Conservation (phyloP, 2,113 vertebrate species). For the Oriolus oriolus region DNA sequence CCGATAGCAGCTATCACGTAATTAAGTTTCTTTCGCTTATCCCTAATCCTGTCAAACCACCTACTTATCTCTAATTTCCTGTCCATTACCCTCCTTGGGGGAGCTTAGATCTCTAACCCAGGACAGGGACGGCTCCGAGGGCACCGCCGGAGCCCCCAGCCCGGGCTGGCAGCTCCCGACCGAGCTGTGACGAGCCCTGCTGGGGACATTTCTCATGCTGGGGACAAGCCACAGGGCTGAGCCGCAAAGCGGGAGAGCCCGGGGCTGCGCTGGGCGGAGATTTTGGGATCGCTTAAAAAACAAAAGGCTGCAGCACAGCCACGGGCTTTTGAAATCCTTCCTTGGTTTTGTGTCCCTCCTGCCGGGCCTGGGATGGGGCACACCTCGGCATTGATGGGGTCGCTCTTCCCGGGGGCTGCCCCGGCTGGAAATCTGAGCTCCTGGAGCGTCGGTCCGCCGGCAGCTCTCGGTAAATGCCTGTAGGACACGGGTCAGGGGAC, state of each 20-base stretch:
- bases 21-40: constrained; percentile 65
- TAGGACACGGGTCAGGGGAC: not conserved
- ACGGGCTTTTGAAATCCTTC: not conserved
- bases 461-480: not conserved
- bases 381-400: not conserved
- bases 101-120: not conserved
- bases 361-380: not conserved
- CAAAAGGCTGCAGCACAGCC: not conserved
- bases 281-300: not conserved
- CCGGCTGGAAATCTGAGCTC: not conserved
- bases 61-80: constrained; percentile 62
- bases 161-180: not conserved
- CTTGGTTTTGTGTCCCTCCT: not conserved
- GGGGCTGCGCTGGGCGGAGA: not conserved
- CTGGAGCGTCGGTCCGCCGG: not conserved
- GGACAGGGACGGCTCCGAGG: not conserved
- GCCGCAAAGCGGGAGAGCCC: not conserved
- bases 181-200: not conserved
- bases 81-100: constrained; percentile 51
- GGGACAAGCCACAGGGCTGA: not conserved
- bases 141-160: not conserved
- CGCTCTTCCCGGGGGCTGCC: too few species aligned
- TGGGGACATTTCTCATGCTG: not conserved
- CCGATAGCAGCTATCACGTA: constrained; percentile 63
- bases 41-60: constrained; percentile 62